Evolutionary conservation across 2,888 invertebrate species (phyloP), one percentile per base, ranked within the genome.

Genomic region (Nephrotoma flavescens): DNA sequence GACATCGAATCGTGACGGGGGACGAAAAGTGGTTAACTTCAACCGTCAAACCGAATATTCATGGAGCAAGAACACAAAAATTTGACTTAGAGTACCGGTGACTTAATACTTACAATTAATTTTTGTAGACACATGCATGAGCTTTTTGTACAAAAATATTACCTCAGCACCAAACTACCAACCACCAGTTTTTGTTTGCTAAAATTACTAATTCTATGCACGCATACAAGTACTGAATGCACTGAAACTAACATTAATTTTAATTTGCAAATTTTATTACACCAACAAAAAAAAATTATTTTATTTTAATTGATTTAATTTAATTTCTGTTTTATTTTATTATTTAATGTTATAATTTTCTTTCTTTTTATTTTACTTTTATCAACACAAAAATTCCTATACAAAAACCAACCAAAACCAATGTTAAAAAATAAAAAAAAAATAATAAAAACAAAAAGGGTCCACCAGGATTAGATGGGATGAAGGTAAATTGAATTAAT

Each of bases 401-500:
- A 31, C 31, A 71, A 71, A 71, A 71, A 71, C 71, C 71, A 71
- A 71, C 71, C 71, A 71, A 71, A 71, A 71, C 31, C 2, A 15
- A 52, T 52, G 15, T 5, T 52, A 52, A 52, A 71, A 52, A 52
- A 15, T 15, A 71, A 42, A n/a, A 42, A 84, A 42, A 42, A 5
- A 84, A 31, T 31, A n/a, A n/a, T 15, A 84, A 84, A 84, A 84
- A 84, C 87, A 83, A 88, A 88, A 88, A 97, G 97, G 97, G 97
- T 91, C 96, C 97, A 89, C 96, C 97, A 88, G 97, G 97, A 92
- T 95, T 97, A 92, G 97, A 97, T 93, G 97, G 97, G 92, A 97
- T 97, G 96, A 98, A 97, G 96, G 86, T 47, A 52, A 47, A 47
- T 47, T 85, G 42, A 42, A 42, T 84, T 12, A 84, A 84, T 41